Conservation (phyloP, 2,113 vertebrate genomes). For the Solea senegalensis region DNA sequence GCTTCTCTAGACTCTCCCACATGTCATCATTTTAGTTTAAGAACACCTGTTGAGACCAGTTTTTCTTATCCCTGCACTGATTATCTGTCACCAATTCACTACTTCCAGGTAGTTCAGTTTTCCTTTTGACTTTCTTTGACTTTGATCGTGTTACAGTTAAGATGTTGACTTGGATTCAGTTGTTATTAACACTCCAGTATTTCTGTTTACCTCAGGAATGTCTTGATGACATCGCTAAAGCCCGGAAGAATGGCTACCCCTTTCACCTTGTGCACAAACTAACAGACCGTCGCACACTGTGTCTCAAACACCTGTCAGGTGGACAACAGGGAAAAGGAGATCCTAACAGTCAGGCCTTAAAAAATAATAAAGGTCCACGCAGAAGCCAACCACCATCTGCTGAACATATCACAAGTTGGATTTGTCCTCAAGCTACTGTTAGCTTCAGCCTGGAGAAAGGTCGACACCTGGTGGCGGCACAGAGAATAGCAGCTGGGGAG, state of each 20-base stretch:
- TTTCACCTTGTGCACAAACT: conserved; percentile 86
- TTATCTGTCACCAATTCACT: too few species aligned
- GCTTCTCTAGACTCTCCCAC: too few species aligned
- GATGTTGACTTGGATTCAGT: background rate
- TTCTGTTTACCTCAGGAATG: conserved; percentile 80
- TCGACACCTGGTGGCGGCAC: conserved; percentile 84
- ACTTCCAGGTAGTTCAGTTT: too few species aligned
- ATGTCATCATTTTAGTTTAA: too few species aligned
- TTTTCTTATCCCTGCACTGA: too few species aligned
- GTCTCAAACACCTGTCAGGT: conserved; percentile 76
- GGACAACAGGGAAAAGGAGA: conserved; percentile 18
- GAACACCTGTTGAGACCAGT: too few species aligned
- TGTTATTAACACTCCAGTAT: background rate
- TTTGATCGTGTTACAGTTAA: too few species aligned
- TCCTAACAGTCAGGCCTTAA: conserved; percentile 27
- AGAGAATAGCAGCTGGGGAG: conserved; percentile 85
- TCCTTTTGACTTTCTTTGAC: too few species aligned
- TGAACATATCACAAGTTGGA: conserved; percentile 35
- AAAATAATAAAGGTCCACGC: conserved; percentile 9
- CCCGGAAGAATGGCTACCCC: conserved; percentile 85
- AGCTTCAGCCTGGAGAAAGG: conserved; percentile 81
- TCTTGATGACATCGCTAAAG: conserved; percentile 86
- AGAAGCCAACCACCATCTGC: background rate
- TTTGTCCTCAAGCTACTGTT: conserved; percentile 78
- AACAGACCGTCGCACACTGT: conserved; percentile 81